Conservation (phyloP, 2,888 invertebrate genomes). For the Phrixothrix hirtus region DNA sequence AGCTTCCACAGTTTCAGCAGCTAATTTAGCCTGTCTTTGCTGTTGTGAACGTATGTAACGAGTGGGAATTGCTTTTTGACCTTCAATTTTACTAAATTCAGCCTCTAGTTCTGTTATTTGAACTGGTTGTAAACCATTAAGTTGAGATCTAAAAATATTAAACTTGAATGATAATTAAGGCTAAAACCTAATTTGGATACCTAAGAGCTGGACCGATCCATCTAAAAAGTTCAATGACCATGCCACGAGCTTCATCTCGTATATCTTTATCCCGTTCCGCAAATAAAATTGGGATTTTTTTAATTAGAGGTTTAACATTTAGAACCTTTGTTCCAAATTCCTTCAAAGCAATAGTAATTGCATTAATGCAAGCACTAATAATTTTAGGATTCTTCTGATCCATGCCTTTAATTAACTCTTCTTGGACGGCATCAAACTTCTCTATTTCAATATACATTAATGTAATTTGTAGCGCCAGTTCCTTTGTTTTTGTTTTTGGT, state of each 20-base stretch:
- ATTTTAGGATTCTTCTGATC: slow-evolving; percentile 97
- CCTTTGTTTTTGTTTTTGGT: slow-evolving; percentile 88
- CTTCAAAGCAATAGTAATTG: slow-evolving; percentile 75
- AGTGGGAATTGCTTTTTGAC: slow-evolving; percentile 69
- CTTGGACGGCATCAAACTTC: slow-evolving; percentile 85
- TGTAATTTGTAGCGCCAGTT: slow-evolving; percentile 84
- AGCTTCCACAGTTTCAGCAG: slow-evolving; percentile 52
- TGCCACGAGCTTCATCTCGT: slow-evolving; percentile 86
- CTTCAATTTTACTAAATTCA: slow-evolving; percentile 77
- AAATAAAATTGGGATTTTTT: slow-evolving; percentile 80
- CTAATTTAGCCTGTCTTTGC: slow-evolving; percentile 63
- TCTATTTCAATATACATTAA: slow-evolving; percentile 96
- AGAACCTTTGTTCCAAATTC: slow-evolving; percentile 94
- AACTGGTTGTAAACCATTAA: slow-evolving; percentile 84
- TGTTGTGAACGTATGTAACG: slow-evolving; percentile 84
- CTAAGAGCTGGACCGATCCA: slow-evolving; percentile 56
- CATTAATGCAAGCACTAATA: slow-evolving; percentile 79
- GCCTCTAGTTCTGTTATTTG: slow-evolving; percentile 86
- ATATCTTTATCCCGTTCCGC: slow-evolving; percentile 92
- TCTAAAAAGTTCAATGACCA: slow-evolving; percentile 91
- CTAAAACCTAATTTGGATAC: slow-evolving; percentile 33
- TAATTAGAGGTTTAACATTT: slow-evolving; percentile 83
- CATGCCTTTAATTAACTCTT: slow-evolving; percentile 91
- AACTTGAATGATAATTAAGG: not conserved
- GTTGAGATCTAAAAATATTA: slow-evolving; percentile 68